Conservation (phyloP, 2,797 vertebrate species). For the Phrynocephalus vlangalii region DNA sequence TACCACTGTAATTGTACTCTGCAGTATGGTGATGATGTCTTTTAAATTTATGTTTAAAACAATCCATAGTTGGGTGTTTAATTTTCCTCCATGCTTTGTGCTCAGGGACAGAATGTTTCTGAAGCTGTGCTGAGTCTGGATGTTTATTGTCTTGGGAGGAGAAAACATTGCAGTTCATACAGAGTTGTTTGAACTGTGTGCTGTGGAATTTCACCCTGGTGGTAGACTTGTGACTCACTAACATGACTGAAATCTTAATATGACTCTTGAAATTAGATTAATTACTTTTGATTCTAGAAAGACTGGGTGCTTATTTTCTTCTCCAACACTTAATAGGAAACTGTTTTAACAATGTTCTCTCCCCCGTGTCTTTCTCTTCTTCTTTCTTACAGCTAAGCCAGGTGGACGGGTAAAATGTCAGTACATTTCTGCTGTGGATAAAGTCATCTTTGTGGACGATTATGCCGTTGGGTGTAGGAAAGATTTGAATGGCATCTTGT, state of each 20-base stretch:
- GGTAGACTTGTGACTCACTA: not conserved
- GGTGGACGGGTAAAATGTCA: slow-evolving; percentile 97
- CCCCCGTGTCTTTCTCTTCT: slow-evolving; percentile 4
- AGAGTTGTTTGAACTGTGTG: not conserved
- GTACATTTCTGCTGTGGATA: slow-evolving; percentile 98
- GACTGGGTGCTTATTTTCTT: not conserved
- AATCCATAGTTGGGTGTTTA: not conserved
- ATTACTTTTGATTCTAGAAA: slow-evolving; percentile 2
- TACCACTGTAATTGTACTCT: too few species aligned
- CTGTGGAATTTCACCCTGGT: not conserved
- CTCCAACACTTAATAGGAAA: not conserved
- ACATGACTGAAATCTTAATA: not conserved
- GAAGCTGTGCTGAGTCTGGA: not conserved
- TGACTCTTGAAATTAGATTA: not conserved
- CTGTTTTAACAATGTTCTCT: slow-evolving; percentile 23
- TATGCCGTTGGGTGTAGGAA: slow-evolving; percentile 98
- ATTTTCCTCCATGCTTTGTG: not conserved
- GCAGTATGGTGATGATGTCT: too few species aligned
- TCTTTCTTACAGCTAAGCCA: slow-evolving; percentile 87
- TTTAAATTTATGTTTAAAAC: not conserved
- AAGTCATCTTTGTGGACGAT: slow-evolving; percentile 98
- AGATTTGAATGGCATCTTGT: slow-evolving; percentile 97
- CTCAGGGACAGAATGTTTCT: not conserved
- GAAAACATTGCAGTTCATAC: not conserved
- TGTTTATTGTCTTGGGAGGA: not conserved